Evolutionary conservation across 2,888 invertebrate genomes (phyloP), one percentile per base, ranked within the genome.

Genomic region (Auanema sp.): DNA sequence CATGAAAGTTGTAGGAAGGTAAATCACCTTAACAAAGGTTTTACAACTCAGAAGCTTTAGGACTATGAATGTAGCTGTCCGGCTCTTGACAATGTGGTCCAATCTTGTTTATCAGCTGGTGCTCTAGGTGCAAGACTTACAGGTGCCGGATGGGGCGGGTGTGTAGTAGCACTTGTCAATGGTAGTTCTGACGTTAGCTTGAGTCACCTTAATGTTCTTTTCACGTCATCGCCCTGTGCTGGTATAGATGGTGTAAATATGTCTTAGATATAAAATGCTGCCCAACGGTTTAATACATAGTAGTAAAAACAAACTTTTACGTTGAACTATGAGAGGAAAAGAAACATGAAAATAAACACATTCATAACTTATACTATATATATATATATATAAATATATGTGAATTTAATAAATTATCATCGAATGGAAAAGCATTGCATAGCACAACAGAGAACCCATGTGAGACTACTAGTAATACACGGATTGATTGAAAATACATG

Each of bases 31-130:
- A 33, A 8, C 33, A 8, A 33, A n/a, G 6, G 6, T n/a, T 10
- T n/a, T 8, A n/a, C n/a, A 33, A 5, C 4, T 33, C 3, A 33
- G 8, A 5, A 16, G 40, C 24, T 58, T 4, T 16, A 68, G 61
- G 72, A 72, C 59, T 98, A 94, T 85, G 92, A 97, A 84, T 97
- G 97, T 85, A 95, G 95, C 83, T 88, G 96, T 58, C 88, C 89
- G 1, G 89, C 90, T 79, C 87, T 97, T 72, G 94, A 98, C 84
- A 86, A 87, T 62, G 87, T 97, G 23, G 10, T 87, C 71, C 53
- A 41, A 4, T 50, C 6, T 1, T 60, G 65, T 50, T 50, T 47
- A 44, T 53, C 50, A 11, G 56, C 88, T 66, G 89, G 89, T 56
- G 88, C 89, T 3, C 86, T 90, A n/a, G 91, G 92, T 49, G 91